Evolutionary conservation across 2,888 invertebrate species (phyloP), one percentile per base, ranked within the genome.

Genomic region (Pammene fasciana): DNA sequence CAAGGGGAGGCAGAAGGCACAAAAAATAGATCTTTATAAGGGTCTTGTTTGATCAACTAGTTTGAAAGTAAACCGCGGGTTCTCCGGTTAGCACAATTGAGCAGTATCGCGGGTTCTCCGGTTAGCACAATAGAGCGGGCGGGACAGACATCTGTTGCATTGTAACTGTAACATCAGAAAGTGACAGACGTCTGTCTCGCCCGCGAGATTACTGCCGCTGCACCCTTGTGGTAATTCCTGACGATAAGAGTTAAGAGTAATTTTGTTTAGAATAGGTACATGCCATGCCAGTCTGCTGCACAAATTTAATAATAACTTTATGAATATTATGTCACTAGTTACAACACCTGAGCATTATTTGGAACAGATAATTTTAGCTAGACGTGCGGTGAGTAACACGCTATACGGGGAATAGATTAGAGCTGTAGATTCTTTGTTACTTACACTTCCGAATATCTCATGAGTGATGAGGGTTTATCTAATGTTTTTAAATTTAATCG

Each of bases 341-440:
- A 65, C 56, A 65, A 65, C 80, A 89, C 89, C 89, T 89, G 88
- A 81, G 81, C 75, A 86, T 65, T 85, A 89, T 90, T 86, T 85
- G 82, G 89, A 83, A 83, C 86, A 82, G 84, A 85, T 89, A 89
- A 88, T 84, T 87, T 88, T 89, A 90, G 88, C 83, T 79, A 83
- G 86, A 88, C 85, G 80, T 83, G 74, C 76, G 82, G 82, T 88
- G 89, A 89, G 85, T 87, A 88, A 88, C 78, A 68, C 72, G 68
- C 45, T 75, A 75, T 72, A 73, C 72, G 68, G 55, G 73, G 72
- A 67, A 66, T 55, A 57, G 48, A 56, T 46, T 18, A 57, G 38
- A 56, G 38, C 13, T 64, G 10, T 48, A 18, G 36, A 48, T 38
- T 52, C 62, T 52, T 62, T 62, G 62, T 41, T 36, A 48, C 56